These are phyloP conservation scores for Zootoca vivipara DNA, from an alignment of 2,113 vertebrate species.

Conservation along the genomic window DNA sequence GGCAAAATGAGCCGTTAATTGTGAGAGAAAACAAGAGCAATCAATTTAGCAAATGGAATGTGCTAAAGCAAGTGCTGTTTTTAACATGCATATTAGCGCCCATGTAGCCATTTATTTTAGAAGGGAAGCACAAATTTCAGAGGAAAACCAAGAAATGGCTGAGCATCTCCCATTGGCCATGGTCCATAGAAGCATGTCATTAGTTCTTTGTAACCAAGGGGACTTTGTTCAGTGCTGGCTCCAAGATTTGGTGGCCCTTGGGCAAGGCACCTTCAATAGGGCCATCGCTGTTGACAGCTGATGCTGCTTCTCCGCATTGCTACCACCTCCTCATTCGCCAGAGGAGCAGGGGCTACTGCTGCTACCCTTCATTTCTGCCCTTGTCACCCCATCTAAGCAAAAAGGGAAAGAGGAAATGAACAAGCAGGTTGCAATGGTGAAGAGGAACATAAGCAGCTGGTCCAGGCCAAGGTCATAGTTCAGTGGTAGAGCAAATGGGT, in stretches of 20 bases:
- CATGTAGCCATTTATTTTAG: not conserved
- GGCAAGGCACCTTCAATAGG: too few species aligned
- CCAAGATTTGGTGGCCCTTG: not conserved
- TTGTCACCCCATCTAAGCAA: too few species aligned
- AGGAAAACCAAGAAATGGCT: slow-evolving; percentile 1
- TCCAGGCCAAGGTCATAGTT: not conserved
- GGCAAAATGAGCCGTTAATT: not conserved
- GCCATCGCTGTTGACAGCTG: not conserved
- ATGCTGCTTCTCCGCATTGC: not conserved
- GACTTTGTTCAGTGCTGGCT: not conserved
- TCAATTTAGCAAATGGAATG: not conserved
- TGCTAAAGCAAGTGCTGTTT: not conserved
- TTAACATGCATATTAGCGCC: not conserved
- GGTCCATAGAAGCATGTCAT: not conserved
- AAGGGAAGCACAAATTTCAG: not conserved
- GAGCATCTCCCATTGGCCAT: slow-evolving; percentile 21
- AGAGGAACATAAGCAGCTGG: not conserved
- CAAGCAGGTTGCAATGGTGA: not conserved
- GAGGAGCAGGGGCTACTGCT: not conserved
- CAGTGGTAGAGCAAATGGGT: not conserved
- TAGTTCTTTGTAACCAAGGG: not conserved
- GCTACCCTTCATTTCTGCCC: not conserved
- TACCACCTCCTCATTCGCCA: not conserved
- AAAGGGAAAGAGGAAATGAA: not conserved
- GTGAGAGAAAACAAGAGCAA: not conserved